Percentiles rank a stretch among this genome's conserved stretches.
phyloP scores from a whole-genome alignment of 2,888 invertebrate genomes.

The Microchrysa polita region DNA sequence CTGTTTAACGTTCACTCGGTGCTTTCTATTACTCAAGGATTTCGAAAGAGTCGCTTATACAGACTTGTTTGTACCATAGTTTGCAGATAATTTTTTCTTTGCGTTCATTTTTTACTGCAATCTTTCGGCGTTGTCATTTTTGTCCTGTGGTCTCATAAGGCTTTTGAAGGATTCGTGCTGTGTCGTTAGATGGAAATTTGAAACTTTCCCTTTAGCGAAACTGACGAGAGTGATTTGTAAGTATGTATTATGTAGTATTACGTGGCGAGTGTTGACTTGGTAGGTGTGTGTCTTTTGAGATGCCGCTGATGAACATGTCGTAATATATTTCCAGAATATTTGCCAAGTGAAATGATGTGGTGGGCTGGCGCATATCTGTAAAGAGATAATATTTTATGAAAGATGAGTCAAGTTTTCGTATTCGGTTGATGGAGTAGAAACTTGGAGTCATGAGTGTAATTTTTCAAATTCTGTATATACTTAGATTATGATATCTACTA shows the following conservation, averaged over 20 bases:
- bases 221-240: not conserved
- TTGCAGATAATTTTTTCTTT: not conserved
- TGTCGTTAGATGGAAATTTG: constrained; percentile 9
- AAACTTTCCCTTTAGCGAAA: constrained; percentile 9
- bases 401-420: not conserved
- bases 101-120: constrained; percentile 18
- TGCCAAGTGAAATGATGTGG: no score
- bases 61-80: constrained; percentile 10
- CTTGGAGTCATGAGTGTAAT: no score
- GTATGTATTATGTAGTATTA: no score
- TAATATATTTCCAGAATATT: not conserved
- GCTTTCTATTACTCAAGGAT: constrained; percentile 15
- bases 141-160: constrained; percentile 9
- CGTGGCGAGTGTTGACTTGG: no score
- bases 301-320: not conserved
- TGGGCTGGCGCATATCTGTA: no score
- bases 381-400: not conserved
- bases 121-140: constrained; percentile 16
- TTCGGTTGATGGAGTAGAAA: no score
- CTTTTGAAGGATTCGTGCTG: not conserved
- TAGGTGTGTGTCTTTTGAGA: not conserved
- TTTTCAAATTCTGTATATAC: no score
- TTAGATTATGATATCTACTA: no score
- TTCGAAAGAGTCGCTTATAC: not conserved
- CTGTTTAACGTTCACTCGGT: not conserved